phyloP scores from a whole-genome alignment of 2,797 vertebrate genomes.

The Anolis apletophallus region DNA sequence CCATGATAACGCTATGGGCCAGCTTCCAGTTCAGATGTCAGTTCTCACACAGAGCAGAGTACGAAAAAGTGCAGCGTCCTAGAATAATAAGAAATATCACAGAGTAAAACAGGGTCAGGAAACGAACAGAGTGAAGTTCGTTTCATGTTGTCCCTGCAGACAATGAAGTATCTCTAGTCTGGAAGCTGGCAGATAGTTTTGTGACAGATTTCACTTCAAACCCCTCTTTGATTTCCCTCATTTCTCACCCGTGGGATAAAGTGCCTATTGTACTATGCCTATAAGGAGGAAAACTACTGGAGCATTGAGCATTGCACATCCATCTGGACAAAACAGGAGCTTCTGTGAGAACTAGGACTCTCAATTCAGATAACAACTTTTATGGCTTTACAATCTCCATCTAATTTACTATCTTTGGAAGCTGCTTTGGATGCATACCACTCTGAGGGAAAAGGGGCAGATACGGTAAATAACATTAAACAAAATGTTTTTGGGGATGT shows the following conservation, averaged over 20 bases:
- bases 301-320: conserved; percentile 27
- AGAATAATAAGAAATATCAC: conserved; percentile 21
- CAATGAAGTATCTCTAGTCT: conserved; percentile 29
- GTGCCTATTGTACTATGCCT: conserved; percentile 16
- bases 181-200: background rate
- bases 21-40: background rate
- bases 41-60: background rate
- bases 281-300: conserved; percentile 35
- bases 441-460: no score
- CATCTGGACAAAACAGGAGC: background rate
- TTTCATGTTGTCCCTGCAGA: conserved; percentile 25
- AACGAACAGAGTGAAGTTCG: background rate
- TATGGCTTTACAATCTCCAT: background rate
- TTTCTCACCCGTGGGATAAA: conserved; percentile 22
- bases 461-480: no score
- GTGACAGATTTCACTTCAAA: background rate
- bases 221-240: conserved; percentile 33
- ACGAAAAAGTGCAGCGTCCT: conserved; percentile 41
- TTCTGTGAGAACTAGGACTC: background rate
- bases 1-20: background rate
- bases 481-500: background rate
- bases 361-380: background rate
- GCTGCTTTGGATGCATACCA: no score
- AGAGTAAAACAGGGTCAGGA: conserved; percentile 38
- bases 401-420: no score